Conservation (phyloP, 2,113 vertebrate species). For the Leucoraja erinaceus region DNA sequence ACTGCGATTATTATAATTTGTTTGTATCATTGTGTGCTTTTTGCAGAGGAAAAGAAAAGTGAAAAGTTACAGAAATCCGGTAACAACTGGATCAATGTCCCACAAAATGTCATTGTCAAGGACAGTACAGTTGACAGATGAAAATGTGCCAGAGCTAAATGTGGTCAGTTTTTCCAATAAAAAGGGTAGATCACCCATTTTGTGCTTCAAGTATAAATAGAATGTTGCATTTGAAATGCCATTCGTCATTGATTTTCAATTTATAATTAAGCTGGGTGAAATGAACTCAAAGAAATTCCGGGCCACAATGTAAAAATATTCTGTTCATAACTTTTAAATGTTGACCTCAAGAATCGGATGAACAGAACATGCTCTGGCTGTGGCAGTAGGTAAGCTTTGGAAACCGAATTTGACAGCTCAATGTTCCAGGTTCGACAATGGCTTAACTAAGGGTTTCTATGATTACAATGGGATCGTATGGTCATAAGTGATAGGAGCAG, state of each 20-base stretch:
- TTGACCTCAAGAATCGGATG: neutral
- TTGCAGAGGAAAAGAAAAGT: neutral
- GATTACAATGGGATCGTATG: too few relatives aligned
- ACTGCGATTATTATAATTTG: neutral
- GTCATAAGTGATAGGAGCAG: too few relatives aligned
- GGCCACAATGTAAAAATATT: neutral
- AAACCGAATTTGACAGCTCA: neutral
- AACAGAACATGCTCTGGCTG: neutral
- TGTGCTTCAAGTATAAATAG: neutral
- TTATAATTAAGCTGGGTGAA: neutral
- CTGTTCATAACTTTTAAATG: neutral
- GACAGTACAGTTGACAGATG: neutral
- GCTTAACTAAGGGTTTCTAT: too few relatives aligned
- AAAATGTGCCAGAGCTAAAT: neutral
- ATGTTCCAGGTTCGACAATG: too few relatives aligned
- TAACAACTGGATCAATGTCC: neutral
- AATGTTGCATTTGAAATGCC: neutral
- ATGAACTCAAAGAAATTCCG: neutral
- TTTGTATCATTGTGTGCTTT: neutral
- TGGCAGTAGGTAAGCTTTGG: neutral
- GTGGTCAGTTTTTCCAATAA: slow-evolving; percentile 24
- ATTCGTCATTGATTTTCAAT: neutral
- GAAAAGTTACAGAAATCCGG: neutral
- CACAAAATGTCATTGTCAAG: neutral
- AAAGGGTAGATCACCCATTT: neutral